These are phyloP conservation scores for Proteles cristata DNA, from an alignment of 2,113 vertebrate species.

Conservation along the genomic window DNA sequence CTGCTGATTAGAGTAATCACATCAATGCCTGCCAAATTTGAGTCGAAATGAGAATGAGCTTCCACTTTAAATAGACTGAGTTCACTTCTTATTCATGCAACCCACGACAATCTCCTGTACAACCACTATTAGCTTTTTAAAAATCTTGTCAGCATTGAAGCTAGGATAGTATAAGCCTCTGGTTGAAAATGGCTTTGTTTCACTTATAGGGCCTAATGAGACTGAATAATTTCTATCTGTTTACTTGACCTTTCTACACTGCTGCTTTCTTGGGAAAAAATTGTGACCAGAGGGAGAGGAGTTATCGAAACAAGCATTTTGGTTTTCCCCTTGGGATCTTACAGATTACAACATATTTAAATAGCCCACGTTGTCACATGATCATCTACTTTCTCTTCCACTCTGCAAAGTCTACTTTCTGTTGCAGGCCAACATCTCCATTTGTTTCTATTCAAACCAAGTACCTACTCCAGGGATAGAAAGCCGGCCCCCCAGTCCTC, in stretches of 20 bases:
- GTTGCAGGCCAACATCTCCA: neutral
- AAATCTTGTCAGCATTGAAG: neutral
- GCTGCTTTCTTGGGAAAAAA: neutral
- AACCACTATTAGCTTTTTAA: neutral
- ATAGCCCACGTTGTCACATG: neutral
- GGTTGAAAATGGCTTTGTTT: neutral
- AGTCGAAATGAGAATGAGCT: neutral
- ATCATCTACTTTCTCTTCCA: neutral
- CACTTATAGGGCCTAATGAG: neutral
- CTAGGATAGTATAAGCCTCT: neutral
- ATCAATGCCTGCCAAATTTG: neutral
- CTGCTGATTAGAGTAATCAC: neutral
- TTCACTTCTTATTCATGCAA: neutral
- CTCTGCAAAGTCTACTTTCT: neutral
- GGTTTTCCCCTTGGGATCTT: neutral
- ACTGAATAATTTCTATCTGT: neutral
- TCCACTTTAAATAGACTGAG: neutral
- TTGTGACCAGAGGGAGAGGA: neutral
- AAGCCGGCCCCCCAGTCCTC: neutral
- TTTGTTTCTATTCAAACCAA: neutral
- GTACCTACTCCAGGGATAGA: too few species aligned
- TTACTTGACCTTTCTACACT: neutral
- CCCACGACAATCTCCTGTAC: neutral
- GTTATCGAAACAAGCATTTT: neutral
- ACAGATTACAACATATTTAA: neutral